Evolutionary conservation across 1,140 invertebrate species (phyloP), one percentile per base, ranked within the genome.

Genomic region (Drosophila mojavensis): DNA sequence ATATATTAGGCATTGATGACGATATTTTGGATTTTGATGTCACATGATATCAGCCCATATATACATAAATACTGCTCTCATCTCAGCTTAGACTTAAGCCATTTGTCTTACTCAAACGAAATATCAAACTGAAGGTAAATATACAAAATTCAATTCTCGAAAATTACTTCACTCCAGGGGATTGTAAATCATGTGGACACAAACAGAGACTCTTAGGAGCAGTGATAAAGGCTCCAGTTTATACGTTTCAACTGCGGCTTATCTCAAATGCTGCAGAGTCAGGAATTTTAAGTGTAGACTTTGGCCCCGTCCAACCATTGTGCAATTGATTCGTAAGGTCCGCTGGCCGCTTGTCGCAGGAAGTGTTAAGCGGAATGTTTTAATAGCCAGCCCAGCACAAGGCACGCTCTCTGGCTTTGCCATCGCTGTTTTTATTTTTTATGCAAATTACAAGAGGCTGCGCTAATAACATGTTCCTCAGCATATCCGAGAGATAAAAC

Each of bases 341-440:
- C 17, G 54, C n/a, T 28, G 43, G 10, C 51, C 43, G 63, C 61
- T 73, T 89, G 84, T 89, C 80, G 85, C 84, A 84, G 84, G 80
- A 89, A 89, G 84, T 89, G 84, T 89, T 89, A 89, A 89, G 67
- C 81, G 84, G 80, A 89, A 89, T 89, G 84, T 89, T 84, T 89
- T 89, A 89, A 89, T 89, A 80, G 80, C 72, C 45, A 41, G 43
- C 53, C 26, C 64, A 50, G 28, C 69, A 60, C 56, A 76, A 69
- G 82, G 66, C 73, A 75, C 65, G 50, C 75, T 67, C 39, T 64
- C 50, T 30, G n/a, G 53, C 30, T 56, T 66, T 60, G 73, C 60
- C 59, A 68, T 24, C 20, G 20, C 20, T 24, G 20, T 24, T 24
- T 24, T 24, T 24, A 2, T 24, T 78, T 61, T 65, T 78, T 89